Base-by-base conservation (phyloP, 2,113 vertebrate genomes). In the Ovibos moschatus region DNA sequence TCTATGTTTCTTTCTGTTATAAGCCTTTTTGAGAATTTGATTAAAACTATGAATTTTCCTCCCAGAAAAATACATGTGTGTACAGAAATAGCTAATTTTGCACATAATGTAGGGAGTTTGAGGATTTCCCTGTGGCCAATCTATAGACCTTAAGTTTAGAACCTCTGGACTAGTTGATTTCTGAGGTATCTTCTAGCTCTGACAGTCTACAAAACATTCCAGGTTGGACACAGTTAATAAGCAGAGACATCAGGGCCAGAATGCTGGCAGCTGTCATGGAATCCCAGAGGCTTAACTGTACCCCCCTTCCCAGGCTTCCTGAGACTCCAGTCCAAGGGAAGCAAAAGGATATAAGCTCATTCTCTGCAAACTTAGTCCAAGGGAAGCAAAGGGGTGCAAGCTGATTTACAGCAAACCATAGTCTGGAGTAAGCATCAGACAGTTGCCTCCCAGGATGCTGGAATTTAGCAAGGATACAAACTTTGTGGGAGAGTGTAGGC, bases 231-330 rank as follows among this genome's bases (percentile, higher is more conserved):
- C 55, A 12, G 96, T 98, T 98, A 98, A 98, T 91, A 95, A 97
- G 86, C 64, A 97, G 93, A 98, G 91, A 97, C 76, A 96, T 81
- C 81, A 83, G 36, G 82, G 91, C 94, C 91, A 98, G 97, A 97
- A 97, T 86, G 92, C 95, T 98, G 98, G 97, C 97, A 98, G 98
- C 97, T 98, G 97, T 97, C 47, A 15, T 97, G 96, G 95, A 98
- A 98, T 98, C 96, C 93, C 94, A 98, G 94, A 98, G 96, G 97
- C 98, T 98, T 98, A 98, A 98, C 97, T 97, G 97, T 97, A 97
- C 94, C 94, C 97, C 97, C 78, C 88, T 98, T 97, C 94, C 87
- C 94, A 98, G 91, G 94, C 93, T 98, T 98, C 91, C 97, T 98
- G 96, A 98, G 91, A 96, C 93, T 96, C 43, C 40, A 94, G 78